Conservation (phyloP, 2,888 invertebrate species). For the Heliconius ismenius region DNA sequence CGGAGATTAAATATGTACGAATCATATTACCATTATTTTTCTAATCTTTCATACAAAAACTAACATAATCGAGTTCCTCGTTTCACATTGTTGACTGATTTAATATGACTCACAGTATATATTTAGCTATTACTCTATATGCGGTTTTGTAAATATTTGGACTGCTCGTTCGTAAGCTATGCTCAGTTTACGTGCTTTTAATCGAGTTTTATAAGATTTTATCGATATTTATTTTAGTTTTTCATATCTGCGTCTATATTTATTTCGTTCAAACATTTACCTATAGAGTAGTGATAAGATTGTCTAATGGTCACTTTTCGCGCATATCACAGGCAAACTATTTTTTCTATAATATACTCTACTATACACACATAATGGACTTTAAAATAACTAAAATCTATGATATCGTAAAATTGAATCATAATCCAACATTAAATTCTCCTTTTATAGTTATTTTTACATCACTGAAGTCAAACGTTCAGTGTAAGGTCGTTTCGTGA, state of each 20-base stretch:
- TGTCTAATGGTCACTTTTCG: too few relatives aligned
- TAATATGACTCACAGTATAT: slow-evolving; percentile 26
- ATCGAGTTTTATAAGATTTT: neutral
- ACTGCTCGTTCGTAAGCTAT: neutral
- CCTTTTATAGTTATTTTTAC: too few relatives aligned
- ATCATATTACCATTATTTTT: slow-evolving; percentile 11
- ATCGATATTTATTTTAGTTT: neutral
- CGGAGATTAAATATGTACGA: slow-evolving; percentile 1
- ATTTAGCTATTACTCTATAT: slow-evolving; percentile 30
- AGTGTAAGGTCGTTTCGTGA: neutral
- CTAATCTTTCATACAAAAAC: slow-evolving; percentile 14
- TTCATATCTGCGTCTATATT: neutral
- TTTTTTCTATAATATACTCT: neutral
- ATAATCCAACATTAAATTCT: neutral
- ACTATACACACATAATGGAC: neutral
- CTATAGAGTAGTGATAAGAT: too few relatives aligned
- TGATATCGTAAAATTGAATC: neutral
- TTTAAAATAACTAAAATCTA: too few relatives aligned
- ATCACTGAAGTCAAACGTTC: neutral
- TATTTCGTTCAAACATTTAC: too few relatives aligned
- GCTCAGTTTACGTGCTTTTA: neutral
- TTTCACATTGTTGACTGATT: slow-evolving; percentile 21
- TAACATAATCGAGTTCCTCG: slow-evolving; percentile 26
- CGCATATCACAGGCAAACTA: neutral
- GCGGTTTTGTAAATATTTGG: slow-evolving; percentile 29